These are phyloP conservation scores for Chaitophorus viminalis DNA, from an alignment of 2,888 invertebrate genomes.

Conservation along the genomic window DNA sequence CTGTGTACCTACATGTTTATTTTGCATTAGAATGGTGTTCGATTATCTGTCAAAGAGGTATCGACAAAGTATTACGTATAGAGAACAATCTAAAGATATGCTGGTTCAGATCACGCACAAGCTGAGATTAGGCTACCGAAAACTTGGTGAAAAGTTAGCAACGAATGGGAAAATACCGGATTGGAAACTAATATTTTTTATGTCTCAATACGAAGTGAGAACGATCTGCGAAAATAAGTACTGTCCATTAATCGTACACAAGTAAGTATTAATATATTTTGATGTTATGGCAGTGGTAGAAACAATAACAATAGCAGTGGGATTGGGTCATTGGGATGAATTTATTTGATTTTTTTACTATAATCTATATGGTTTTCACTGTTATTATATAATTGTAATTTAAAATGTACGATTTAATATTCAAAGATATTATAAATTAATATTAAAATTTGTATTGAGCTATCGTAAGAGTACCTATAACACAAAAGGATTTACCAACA, in stretches of 20 bases:
- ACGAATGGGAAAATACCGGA: constrained; percentile 57
- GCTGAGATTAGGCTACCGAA: constrained; percentile 61
- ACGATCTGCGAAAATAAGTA: constrained; percentile 69
- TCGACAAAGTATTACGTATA: constrained; percentile 35
- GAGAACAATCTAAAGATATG: constrained; percentile 76
- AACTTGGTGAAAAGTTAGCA: constrained; percentile 55
- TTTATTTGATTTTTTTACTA: too few species aligned
- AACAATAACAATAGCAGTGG: too few species aligned
- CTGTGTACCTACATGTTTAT: constrained; percentile 73
- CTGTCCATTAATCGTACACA: constrained; percentile 65
- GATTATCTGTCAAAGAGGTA: constrained; percentile 64
- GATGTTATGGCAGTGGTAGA: too few species aligned
- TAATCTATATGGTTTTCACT: too few species aligned
- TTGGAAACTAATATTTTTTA: constrained; percentile 67
- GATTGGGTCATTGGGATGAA: too few species aligned
- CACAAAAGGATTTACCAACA: background rate
- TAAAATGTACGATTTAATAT: background rate
- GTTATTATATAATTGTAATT: too few species aligned
- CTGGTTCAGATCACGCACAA: constrained; percentile 64
- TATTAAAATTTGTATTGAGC: background rate
- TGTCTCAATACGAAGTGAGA: constrained; percentile 76
- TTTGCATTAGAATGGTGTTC: constrained; percentile 73
- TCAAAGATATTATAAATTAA: background rate
- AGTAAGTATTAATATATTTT: constrained; percentile 64
- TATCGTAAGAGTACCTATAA: background rate